Evolutionary conservation across 2,797 vertebrate species (phyloP).

Genomic region (Prionace glauca): DNA sequence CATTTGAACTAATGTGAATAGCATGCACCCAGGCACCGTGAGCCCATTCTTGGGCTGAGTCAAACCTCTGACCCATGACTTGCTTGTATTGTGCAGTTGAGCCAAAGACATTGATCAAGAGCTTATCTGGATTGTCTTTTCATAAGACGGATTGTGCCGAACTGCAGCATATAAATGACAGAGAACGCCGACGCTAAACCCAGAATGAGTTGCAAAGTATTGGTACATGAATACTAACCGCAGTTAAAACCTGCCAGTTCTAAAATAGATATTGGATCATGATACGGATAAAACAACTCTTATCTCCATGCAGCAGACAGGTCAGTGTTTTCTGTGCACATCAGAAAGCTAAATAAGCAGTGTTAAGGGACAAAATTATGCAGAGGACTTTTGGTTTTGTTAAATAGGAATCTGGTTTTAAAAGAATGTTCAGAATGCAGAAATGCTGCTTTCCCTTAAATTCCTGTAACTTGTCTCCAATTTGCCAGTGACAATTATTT

Average conservation of each 20-base stretch:
- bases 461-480: not conserved
- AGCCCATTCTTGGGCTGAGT: not conserved
- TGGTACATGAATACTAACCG: not conserved
- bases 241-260: not conserved
- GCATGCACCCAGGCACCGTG: not conserved
- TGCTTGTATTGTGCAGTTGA: not conserved
- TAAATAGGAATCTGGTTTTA: not conserved
- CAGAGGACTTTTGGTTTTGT: not conserved
- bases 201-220: not conserved
- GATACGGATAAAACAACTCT: not conserved
- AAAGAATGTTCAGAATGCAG: not conserved
- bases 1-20: not conserved
- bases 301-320: not conserved
- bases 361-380: not conserved
- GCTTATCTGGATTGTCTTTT: not conserved
- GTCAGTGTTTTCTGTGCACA: no score
- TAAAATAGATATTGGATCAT: not conserved
- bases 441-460: not conserved
- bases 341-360: not conserved
- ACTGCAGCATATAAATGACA: not conserved
- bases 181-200: not conserved
- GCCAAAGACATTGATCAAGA: not conserved
- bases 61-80: not conserved
- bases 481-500: not conserved
- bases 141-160: not conserved